Base-by-base conservation (phyloP, 2,888 invertebrate genomes). In the Corbicula japonica region DNA sequence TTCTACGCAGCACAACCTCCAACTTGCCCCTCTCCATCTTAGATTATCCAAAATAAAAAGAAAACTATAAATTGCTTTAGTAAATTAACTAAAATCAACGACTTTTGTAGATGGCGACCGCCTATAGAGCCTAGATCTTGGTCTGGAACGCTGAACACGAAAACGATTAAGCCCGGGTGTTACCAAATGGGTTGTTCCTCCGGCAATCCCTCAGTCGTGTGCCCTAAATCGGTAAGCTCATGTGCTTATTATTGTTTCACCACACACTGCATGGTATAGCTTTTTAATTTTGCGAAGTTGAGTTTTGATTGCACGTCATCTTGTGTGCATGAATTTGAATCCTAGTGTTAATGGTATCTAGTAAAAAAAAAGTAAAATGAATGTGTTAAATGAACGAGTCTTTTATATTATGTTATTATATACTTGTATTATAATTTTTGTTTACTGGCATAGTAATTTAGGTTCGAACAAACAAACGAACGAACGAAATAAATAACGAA, bases 181-280 rank as follows among this genome's bases (percentile, higher is more conserved):
- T 82, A 85, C 4, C 87, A 87, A 70, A 58, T 63, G 21, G 32
- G 73, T 34, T 87, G 87, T 50, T 60, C 75, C 21, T 23, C 46
- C 1, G 70, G 75, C 23, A 87, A 71, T 58, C 81, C 87, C 0
- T 61, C 80, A 12, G 41, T 77, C 10, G 76, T 82, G 12, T 86
- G 86, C 35, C 86, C 85, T 1, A 77, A 66, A 44, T 10, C 76
- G 70, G 86, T 87, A 28, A n/a, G n/a, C n/a, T n/a, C n/a, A n/a
- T n/a, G n/a, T n/a, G n/a, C n/a, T n/a, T n/a, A n/a, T n/a, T 12
- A 38, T 21, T 10, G n/a, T 52, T 52, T 21, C 15, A 21, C 23
- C 2, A 15, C 10, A 26, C 18, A 1, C n/a, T 52, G 2, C 3
- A 26, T 21, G 15, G 28, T 26, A 23, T 21, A 26, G 15, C 15